Conservation (phyloP, 2,113 vertebrate species). For the Lethenteron camtschaticum region DNA sequence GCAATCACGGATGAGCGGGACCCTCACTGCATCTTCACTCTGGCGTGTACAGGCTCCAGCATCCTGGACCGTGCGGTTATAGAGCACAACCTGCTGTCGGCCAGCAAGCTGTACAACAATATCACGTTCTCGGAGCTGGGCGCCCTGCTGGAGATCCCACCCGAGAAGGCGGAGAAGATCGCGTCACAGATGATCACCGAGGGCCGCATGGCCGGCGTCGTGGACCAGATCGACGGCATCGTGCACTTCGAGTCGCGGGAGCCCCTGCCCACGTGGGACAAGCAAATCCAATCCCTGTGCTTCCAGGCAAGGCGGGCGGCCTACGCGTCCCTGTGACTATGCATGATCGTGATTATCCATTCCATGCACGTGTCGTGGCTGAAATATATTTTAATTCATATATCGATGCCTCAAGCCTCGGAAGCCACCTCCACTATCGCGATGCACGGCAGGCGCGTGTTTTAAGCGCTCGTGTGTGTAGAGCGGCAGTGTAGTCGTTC, state of each 20-base stretch:
- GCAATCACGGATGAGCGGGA: too few species aligned
- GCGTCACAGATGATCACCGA: conserved; percentile 99
- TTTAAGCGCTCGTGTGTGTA: too few species aligned
- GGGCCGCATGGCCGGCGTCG: conserved; percentile 95
- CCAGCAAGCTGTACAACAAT: conserved; percentile 97
- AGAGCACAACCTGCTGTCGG: conserved; percentile 88
- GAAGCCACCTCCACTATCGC: too few species aligned
- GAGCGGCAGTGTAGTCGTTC: too few species aligned
- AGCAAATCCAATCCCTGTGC: conserved; percentile 93
- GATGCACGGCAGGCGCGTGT: too few species aligned
- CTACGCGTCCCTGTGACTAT: too few species aligned
- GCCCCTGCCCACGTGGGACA: conserved; percentile 91
- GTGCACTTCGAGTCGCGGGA: conserved; percentile 98
- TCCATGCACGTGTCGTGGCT: too few species aligned
- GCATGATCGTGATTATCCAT: too few species aligned
- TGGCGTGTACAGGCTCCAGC: conserved; percentile 49
- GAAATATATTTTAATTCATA: too few species aligned
- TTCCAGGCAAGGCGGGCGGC: conserved; percentile 29
- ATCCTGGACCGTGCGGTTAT: conserved; percentile 95
- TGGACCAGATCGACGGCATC: conserved; percentile 93
- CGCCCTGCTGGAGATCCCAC: conserved; percentile 88
- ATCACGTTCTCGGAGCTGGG: conserved; percentile 96
- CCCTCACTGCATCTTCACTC: conserved; percentile 3
- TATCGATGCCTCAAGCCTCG: too few species aligned
- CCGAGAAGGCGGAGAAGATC: conserved; percentile 96